Conservation (phyloP, 1,140 invertebrate genomes). For the Linepithema humile region DNA sequence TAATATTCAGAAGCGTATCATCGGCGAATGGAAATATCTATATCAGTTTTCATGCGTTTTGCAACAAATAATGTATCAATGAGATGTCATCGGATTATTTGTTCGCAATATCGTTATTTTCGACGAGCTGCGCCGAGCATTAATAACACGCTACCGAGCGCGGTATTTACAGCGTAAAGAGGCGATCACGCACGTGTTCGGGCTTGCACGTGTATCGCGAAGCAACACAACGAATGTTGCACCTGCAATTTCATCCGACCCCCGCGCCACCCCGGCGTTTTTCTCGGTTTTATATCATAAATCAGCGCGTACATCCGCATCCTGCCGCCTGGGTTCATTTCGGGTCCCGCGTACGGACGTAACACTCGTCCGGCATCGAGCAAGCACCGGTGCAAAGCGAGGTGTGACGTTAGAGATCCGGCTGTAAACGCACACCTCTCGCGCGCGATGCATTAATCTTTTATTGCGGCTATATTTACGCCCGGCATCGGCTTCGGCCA, state of each 20-base stretch:
- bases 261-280: conserved; percentile 6
- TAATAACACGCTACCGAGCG: not conserved
- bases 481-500: not conserved
- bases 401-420: conserved; percentile 26
- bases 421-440: conserved; percentile 25
- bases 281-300: conserved; percentile 45
- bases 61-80: not conserved
- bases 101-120: not conserved
- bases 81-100: not conserved
- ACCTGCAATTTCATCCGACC: conserved; percentile 48
- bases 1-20: not conserved
- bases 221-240: not conserved
- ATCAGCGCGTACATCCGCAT: conserved; percentile 43
- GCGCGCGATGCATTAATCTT: conserved; percentile 50
- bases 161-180: conserved; percentile 1
- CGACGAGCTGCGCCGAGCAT: not conserved
- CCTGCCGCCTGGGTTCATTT: conserved; percentile 31
- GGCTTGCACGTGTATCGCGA: conserved; percentile 16
- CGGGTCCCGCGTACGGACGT: not conserved
- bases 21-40: not conserved
- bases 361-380: not conserved
- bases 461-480: conserved; percentile 56
- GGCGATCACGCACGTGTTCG: conserved; percentile 25
- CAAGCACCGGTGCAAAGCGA: conserved; percentile 16
- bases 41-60: not conserved